Base-by-base conservation (phyloP, 2,113 vertebrate genomes). In the Triplophysa dalaica region DNA sequence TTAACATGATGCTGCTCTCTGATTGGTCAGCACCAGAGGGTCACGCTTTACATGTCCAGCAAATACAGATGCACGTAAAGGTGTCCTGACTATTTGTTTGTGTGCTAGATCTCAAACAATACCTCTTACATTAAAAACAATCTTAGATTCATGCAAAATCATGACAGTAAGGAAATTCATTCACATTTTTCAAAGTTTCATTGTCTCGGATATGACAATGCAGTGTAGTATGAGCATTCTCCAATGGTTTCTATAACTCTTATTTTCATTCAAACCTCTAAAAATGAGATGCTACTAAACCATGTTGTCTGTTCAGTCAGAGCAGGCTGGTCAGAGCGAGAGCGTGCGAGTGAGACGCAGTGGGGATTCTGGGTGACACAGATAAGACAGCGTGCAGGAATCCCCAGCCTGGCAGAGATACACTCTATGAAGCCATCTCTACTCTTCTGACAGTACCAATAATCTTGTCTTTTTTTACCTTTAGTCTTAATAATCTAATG, bases 281-380 rank as follows among this genome's bases (percentile, higher is more conserved):
- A 33, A 43, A 61, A n/a, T 67, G 67, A 74, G 38, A 52, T 45
- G 19, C 17, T 70, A 60, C 33, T 24, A 43, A 43, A 14, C 70
- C 19, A 72, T 58, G 52, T 72, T 7, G 0, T 61, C 33, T 74
- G 29, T 74, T 74, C 21, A 43, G 70, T 61, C 70, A 48, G 54
- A 62, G 56, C 56, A 48, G 26, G 21, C 33, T 33, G 70, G 81
- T 66, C 72, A 80, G 60, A 79, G 70, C 64, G 63, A 50, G 43
- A 54, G 17, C 41, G 66, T 78, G 33, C 8, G 22, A 74, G 70
- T 61, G 56, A 50, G 65, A 22, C 73, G 26, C 78, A 77, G 72
- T 56, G 43, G 72, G 73, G 66, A 29, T 70, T 64, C 82, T 73
- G 67, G 60, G 78, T 81, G 78, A 79, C 76, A 84, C 60, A 63